Conservation (phyloP, 2,888 invertebrate genomes). For the Sialis fuliginosa region DNA sequence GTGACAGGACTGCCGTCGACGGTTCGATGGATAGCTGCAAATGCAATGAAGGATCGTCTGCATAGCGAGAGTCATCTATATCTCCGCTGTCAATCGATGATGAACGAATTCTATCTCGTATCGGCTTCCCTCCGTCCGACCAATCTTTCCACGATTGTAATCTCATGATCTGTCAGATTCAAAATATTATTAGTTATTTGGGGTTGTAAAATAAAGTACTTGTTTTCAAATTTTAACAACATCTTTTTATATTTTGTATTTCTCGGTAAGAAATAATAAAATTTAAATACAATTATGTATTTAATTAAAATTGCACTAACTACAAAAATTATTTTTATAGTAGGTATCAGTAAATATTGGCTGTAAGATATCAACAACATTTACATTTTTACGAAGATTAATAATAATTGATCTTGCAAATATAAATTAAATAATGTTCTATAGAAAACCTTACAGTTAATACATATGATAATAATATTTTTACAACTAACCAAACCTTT, state of each 20-base stretch:
- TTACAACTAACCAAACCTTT: too few species aligned
- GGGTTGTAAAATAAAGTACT: neutral
- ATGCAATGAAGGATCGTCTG: slow-evolving; percentile 24
- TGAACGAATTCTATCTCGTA: slow-evolving; percentile 17
- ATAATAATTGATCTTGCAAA: too few species aligned
- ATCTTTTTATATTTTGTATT: neutral
- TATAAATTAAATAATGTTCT: too few species aligned
- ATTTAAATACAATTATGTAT: neutral
- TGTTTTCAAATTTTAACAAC: slow-evolving; percentile 4
- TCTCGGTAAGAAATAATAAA: neutral
- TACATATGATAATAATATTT: too few species aligned
- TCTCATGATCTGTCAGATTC: slow-evolving; percentile 44
- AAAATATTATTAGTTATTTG: neutral
- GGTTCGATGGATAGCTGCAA: slow-evolving; percentile 15
- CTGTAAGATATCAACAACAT: too few species aligned
- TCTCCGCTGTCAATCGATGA: slow-evolving; percentile 23
- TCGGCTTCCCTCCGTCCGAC: slow-evolving; percentile 24
- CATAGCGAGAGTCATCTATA: slow-evolving; percentile 16
- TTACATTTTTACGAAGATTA: too few species aligned
- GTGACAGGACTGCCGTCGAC: neutral
- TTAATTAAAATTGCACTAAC: neutral
- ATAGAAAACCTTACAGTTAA: too few species aligned
- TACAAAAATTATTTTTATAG: slow-evolving; percentile 5
- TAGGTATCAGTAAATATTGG: slow-evolving; percentile 7
- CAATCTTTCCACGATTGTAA: slow-evolving; percentile 46